Conservation (phyloP, 2,797 vertebrate genomes). For the Jordanella pulchra region DNA sequence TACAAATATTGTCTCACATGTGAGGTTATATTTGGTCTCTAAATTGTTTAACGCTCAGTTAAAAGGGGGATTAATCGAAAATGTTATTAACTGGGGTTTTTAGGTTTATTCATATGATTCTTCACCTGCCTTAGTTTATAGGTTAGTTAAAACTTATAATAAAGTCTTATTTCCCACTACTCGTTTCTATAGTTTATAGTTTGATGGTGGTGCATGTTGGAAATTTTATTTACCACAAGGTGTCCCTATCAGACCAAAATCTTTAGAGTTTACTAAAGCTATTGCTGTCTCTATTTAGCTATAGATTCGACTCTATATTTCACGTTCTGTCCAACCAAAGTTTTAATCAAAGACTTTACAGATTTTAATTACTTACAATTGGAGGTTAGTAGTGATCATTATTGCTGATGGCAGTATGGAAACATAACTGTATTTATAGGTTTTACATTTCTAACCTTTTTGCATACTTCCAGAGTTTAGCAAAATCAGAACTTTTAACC, state of each 20-base stretch:
- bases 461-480: not conserved
- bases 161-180: not conserved
- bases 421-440: too few species aligned
- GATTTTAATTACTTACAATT: not conserved
- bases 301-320: not conserved
- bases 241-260: conserved; percentile 30
- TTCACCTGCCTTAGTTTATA: not conserved
- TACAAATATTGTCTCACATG: not conserved
- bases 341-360: not conserved
- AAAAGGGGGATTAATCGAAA: not conserved
- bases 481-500: conserved; percentile 1
- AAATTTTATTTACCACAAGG: conserved; percentile 32
- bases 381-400: too few species aligned
- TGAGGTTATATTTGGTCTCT: not conserved
- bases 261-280: not conserved
- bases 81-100: not conserved
- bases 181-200: not conserved
- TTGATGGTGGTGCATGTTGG: conserved; percentile 6
- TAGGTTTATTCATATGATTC: too few species aligned
- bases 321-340: not conserved
- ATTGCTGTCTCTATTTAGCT: not conserved
- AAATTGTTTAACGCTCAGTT: not conserved
- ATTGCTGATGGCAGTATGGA: too few species aligned
- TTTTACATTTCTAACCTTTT: not conserved
- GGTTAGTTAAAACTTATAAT: not conserved